These are phyloP conservation scores for Chloroceryle amazona DNA, from an alignment of 2,797 vertebrate genomes.

Conservation along the genomic window DNA sequence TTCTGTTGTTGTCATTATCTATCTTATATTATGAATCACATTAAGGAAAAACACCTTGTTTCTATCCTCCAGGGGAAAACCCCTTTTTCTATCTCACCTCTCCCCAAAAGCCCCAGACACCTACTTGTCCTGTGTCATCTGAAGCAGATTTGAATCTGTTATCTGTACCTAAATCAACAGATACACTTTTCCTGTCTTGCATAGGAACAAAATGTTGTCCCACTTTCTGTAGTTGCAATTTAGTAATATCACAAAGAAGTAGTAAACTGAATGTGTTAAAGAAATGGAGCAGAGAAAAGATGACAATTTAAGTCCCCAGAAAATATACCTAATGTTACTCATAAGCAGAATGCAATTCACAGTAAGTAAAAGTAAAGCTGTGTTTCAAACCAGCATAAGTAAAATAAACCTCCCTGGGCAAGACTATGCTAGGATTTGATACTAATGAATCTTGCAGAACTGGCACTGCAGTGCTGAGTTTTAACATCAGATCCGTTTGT, in stretches of 20 bases:
- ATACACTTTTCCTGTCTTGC: slow-evolving; percentile 52
- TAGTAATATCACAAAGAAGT: slow-evolving; percentile 12
- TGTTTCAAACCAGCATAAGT: background rate
- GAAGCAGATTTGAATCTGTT: slow-evolving; percentile 26
- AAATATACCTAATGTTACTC: slow-evolving; percentile 7
- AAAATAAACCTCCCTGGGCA: slow-evolving; percentile 12
- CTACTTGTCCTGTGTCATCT: slow-evolving; percentile 48
- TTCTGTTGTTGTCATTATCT: background rate
- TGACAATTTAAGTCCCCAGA: slow-evolving; percentile 27
- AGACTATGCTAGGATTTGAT: background rate
- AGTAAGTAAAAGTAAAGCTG: background rate
- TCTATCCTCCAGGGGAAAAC: slow-evolving; percentile 38
- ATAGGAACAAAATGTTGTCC: slow-evolving; percentile 57
- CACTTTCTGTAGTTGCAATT: slow-evolving; percentile 48
- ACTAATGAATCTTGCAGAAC: background rate
- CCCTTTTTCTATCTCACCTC: slow-evolving; percentile 24
- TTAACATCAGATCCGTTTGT: background rate
- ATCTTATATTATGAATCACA: background rate
- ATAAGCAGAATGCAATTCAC: slow-evolving; percentile 5
- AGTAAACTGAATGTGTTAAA: slow-evolving; percentile 4
- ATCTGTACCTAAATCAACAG: slow-evolving; percentile 26
- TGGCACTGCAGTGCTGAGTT: background rate
- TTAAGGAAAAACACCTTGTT: slow-evolving; percentile 30
- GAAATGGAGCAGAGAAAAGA: slow-evolving; percentile 8
- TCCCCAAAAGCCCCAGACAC: slow-evolving; percentile 35